These are phyloP conservation scores for Apeltes quadracus DNA, from an alignment of 2,113 vertebrate species.

Conservation along the genomic window DNA sequence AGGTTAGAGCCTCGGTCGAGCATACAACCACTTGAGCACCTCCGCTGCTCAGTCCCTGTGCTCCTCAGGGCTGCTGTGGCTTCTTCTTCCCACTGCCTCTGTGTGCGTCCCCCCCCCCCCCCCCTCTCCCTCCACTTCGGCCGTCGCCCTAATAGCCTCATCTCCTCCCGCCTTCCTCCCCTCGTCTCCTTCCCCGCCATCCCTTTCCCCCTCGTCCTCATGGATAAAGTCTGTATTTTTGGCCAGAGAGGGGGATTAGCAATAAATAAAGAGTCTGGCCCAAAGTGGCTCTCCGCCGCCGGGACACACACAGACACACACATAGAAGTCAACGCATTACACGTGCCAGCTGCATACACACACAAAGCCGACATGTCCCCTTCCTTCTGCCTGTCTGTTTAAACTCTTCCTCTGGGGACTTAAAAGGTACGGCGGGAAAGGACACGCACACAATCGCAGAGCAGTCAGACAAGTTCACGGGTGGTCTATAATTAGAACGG, in stretches of 20 bases:
- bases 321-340: neutral
- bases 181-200: constrained; percentile 14
- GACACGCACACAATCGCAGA: constrained; percentile 37
- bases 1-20: neutral
- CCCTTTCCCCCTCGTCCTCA: neutral
- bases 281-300: constrained; percentile 24
- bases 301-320: constrained; percentile 7
- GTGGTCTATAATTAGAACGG: constrained; percentile 60
- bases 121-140: constrained; percentile 19
- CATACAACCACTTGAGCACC: neutral
- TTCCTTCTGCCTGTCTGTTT: neutral
- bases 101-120: constrained; percentile 1
- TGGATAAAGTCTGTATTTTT: constrained; percentile 55
- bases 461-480: constrained; percentile 31
- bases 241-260: constrained; percentile 47
- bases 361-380: neutral
- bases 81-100: constrained; percentile 15
- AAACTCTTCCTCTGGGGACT: neutral
- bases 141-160: constrained; percentile 44
- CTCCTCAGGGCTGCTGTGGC: constrained; percentile 2
- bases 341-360: neutral
- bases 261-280: constrained; percentile 14
- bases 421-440: neutral
- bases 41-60: neutral
- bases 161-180: constrained; percentile 22